A percentile compares a stretch with the other conserved stretches of the same genome.
Evolutionary conservation across 2,888 invertebrate species (phyloP).

Genomic region (Erannis defoliaria): DNA sequence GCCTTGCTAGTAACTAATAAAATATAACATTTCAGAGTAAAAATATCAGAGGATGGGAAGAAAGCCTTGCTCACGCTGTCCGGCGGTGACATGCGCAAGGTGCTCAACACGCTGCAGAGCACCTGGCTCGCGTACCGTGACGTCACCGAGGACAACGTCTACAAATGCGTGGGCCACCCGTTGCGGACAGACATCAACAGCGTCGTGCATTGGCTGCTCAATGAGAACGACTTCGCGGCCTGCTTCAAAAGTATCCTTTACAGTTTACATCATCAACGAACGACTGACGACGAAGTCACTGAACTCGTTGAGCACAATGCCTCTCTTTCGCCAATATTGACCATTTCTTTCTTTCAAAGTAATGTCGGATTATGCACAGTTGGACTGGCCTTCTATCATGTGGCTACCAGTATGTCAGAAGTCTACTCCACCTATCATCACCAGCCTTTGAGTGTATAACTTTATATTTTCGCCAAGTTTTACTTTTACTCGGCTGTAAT

Average conservation of each 20-base stretch:
- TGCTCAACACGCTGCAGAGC: slow-evolving; percentile 98
- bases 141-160: slow-evolving; percentile 96
- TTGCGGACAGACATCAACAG: slow-evolving; percentile 94
- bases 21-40: slow-evolving; percentile 87
- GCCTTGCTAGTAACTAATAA: neutral
- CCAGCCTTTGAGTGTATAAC: no score
- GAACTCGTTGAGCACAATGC: no score
- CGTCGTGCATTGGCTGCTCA: slow-evolving; percentile 95
- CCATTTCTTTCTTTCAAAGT: no score
- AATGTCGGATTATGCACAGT: no score
- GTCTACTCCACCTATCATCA: no score
- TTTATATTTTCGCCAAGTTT: no score
- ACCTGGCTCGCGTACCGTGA: slow-evolving; percentile 96
- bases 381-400: no score
- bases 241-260: slow-evolving; percentile 93
- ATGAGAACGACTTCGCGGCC: slow-evolving; percentile 91
- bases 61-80: slow-evolving; percentile 95
- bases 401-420: no score
- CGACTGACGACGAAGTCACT: no score
- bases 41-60: slow-evolving; percentile 94
- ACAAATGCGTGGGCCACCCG: slow-evolving; percentile 99
- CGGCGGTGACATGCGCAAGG: slow-evolving; percentile 99
- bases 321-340: no score
- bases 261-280: neutral
- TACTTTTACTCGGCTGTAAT: no score